phyloP scores from a whole-genome alignment of 2,888 invertebrate genomes.

The Eurytoma adleriae region DNA sequence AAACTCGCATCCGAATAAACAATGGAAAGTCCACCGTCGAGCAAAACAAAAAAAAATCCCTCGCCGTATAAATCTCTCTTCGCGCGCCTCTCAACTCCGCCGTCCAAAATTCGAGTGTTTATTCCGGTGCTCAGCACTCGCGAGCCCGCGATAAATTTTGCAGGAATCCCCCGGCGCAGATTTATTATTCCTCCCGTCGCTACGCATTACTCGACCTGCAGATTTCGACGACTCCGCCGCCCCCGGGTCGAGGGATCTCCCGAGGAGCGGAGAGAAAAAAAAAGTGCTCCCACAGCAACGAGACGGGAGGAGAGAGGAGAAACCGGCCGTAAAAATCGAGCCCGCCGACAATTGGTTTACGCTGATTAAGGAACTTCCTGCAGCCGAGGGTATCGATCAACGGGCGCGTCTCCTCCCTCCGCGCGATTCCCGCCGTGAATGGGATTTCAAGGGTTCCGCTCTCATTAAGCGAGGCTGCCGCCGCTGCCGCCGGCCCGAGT shows the following conservation, averaged over 20 bases:
- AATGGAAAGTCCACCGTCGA: no score
- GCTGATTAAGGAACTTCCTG: constrained; percentile 26
- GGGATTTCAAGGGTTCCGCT: constrained; percentile 58
- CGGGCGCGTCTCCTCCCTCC: constrained; percentile 4
- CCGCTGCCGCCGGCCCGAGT: constrained; percentile 14
- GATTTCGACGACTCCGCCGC: background rate
- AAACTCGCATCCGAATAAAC: no score
- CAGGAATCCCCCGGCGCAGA: no score
- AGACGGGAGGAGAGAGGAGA: background rate
- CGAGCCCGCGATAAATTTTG: no score
- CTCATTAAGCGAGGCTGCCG: constrained; percentile 52
- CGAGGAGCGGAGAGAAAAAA: constrained; percentile 9
- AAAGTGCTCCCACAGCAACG: constrained; percentile 14
- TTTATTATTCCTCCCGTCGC: no score
- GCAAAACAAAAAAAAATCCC: no score
- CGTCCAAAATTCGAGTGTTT: no score
- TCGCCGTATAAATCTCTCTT: no score
- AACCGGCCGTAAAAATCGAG: background rate
- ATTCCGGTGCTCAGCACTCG: no score
- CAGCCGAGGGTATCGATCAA: background rate
- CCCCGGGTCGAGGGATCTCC: background rate
- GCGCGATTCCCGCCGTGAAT: constrained; percentile 53
- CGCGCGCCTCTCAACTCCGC: no score
- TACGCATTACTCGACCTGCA: no score
- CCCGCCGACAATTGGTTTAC: constrained; percentile 17